Conservation (phyloP, 2,797 vertebrate genomes). For the Sebastes nivosus region DNA sequence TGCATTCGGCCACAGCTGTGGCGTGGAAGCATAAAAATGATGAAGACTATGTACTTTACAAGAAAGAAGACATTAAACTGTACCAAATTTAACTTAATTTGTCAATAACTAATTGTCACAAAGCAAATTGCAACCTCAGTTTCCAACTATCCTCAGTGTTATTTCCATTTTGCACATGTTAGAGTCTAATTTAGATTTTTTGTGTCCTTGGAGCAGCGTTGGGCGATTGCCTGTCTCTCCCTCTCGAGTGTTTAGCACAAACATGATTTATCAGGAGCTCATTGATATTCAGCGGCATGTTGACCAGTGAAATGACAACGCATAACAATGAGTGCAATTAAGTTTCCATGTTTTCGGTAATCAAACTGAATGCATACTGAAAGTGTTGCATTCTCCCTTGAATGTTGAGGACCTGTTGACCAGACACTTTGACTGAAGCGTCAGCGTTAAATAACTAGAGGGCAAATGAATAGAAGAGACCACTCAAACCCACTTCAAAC, state of each 20-base stretch:
- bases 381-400: slow-evolving; percentile 46
- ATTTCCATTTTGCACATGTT: slow-evolving; percentile 45
- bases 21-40: not conserved
- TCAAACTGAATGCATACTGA: slow-evolving; percentile 67
- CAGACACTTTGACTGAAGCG: slow-evolving; percentile 17
- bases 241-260: slow-evolving; percentile 57
- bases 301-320: slow-evolving; percentile 73
- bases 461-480: not conserved
- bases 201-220: slow-evolving; percentile 68
- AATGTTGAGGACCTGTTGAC: slow-evolving; percentile 62
- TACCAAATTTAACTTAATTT: slow-evolving; percentile 29
- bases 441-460: slow-evolving; percentile 9
- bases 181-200: slow-evolving; percentile 48
- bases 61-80: not conserved
- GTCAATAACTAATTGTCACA: slow-evolving; percentile 21
- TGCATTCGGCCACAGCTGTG: no score
- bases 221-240: slow-evolving; percentile 63
- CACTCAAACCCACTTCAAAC: not conserved
- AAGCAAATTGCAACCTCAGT: slow-evolving; percentile 34
- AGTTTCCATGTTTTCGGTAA: slow-evolving; percentile 71
- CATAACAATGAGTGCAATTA: slow-evolving; percentile 81
- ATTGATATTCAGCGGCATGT: slow-evolving; percentile 75
- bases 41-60: not conserved
- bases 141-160: slow-evolving; percentile 10
- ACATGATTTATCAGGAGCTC: slow-evolving; percentile 71